A percentile compares a stretch with the other conserved stretches of the same genome.
Evolutionary conservation across 1,140 invertebrate species (phyloP).

Genomic region (Drosophila lowei): DNA sequence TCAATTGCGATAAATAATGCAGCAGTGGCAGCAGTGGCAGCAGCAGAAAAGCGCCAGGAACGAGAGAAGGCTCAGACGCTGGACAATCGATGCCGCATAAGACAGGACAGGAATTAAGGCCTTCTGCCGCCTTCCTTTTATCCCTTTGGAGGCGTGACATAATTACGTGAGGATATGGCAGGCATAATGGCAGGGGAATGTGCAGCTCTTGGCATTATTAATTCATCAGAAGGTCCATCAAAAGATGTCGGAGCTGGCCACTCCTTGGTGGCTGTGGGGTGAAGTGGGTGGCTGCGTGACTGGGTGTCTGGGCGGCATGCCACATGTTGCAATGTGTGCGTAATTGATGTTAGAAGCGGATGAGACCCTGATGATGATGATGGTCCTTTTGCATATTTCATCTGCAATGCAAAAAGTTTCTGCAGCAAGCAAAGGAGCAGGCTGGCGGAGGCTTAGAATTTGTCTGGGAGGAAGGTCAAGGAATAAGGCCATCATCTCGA

Average conservation of each 20-base stretch:
- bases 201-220: slow-evolving; percentile 45
- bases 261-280: not conserved
- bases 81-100: slow-evolving; percentile 35
- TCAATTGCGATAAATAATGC: slow-evolving; percentile 78
- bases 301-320: slow-evolving; percentile 27
- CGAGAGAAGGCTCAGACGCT: not conserved
- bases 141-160: slow-evolving; percentile 41
- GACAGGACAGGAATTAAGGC: slow-evolving; percentile 22
- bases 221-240: slow-evolving; percentile 34
- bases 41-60: not conserved
- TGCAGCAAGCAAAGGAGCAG: slow-evolving; percentile 22
- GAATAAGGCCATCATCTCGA: slow-evolving; percentile 13
- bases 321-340: slow-evolving; percentile 49
- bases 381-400: slow-evolving; percentile 64
- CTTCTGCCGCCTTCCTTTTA: slow-evolving; percentile 1
- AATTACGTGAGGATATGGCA: slow-evolving; percentile 40
- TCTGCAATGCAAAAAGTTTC: slow-evolving; percentile 42
- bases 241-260: not conserved
- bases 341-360: slow-evolving; percentile 51
- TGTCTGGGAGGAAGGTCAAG: slow-evolving; percentile 30
- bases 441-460: slow-evolving; percentile 8
- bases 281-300: not conserved
- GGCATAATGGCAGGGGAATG: slow-evolving; percentile 30
- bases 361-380: slow-evolving; percentile 21
- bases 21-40: slow-evolving; percentile 17